These are phyloP conservation scores for Drosophila seclusa DNA, from an alignment of 2,888 invertebrate genomes.

Conservation along the genomic window DNA sequence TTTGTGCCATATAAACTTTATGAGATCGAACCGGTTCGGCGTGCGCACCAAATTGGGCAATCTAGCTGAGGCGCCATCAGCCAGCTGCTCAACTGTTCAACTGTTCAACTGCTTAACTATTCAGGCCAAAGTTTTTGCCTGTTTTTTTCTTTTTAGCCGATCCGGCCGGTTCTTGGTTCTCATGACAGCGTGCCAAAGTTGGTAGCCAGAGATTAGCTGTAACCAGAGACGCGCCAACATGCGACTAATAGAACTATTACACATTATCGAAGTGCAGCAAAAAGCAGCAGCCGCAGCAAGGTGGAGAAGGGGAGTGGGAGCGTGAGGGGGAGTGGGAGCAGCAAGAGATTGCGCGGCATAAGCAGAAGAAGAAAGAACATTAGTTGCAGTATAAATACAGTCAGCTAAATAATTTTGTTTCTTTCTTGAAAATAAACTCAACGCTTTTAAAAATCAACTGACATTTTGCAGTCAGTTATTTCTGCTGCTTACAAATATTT, in stretches of 20 bases:
- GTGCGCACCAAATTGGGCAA: conserved; percentile 74
- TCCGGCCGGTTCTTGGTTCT: conserved; percentile 58
- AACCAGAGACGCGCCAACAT: conserved; percentile 76
- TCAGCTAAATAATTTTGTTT: neutral
- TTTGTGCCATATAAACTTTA: conserved; percentile 59
- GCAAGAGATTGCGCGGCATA: neutral
- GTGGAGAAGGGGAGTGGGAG: neutral
- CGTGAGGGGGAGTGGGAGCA: neutral
- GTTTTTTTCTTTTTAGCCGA: conserved; percentile 9
- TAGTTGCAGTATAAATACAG: neutral
- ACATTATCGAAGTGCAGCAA: conserved; percentile 67
- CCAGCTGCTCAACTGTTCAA: conserved; percentile 29
- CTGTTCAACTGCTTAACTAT: conserved; percentile 43
- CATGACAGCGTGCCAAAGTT: conserved; percentile 70
- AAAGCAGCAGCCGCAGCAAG: conserved; percentile 13
- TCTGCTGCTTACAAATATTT: neutral
- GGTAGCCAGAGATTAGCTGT: conserved; percentile 79
- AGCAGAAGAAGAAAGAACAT: neutral
- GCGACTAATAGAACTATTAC: conserved; percentile 79
- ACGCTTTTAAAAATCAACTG: neutral
- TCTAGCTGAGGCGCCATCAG: conserved; percentile 63
- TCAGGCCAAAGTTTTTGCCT: conserved; percentile 52
- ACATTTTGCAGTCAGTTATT: too few relatives aligned
- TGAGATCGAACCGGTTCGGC: conserved; percentile 63
- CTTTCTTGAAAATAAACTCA: neutral